phyloP scores from a whole-genome alignment of 2,888 invertebrate genomes.

The Sinhomidia bicolor region DNA sequence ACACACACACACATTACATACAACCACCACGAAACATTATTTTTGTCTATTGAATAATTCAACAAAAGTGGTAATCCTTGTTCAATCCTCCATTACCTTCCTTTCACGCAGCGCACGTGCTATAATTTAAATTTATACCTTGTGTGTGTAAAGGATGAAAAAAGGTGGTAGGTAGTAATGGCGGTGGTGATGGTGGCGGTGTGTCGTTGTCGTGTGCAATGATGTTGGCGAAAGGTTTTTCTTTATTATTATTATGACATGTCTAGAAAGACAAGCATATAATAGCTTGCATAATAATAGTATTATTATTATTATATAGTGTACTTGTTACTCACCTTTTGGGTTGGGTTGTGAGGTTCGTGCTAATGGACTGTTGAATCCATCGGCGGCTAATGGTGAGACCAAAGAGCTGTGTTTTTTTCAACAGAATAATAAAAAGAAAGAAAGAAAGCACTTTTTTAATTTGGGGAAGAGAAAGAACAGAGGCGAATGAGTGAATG shows the following conservation, averaged over 20 bases:
- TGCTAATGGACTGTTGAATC: conserved; percentile 78
- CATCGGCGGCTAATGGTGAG: conserved; percentile 75
- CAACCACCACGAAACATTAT: neutral
- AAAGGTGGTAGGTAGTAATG: conserved; percentile 7
- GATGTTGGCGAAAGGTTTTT: neutral
- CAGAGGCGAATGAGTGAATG: neutral
- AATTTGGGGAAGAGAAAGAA: neutral
- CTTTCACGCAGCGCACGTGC: conserved; percentile 20
- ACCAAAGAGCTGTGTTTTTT: conserved; percentile 69
- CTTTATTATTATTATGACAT: neutral
- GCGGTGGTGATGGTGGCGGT: neutral
- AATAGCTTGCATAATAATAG: neutral
- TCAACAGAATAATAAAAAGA: neutral
- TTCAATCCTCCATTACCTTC: conserved; percentile 54
- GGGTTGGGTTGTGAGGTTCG: conserved; percentile 69
- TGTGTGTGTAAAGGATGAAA: conserved; percentile 7
- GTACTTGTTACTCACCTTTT: too few species aligned
- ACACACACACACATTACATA: too few species aligned
- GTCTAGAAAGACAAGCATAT: conserved; percentile 20
- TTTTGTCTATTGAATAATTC: conserved; percentile 65
- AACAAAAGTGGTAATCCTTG: conserved; percentile 67
- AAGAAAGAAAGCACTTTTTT: conserved; percentile 20
- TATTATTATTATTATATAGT: too few species aligned
- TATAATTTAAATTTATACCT: conserved; percentile 53
- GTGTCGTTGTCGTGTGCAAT: neutral